Conservation (phyloP, 2,797 vertebrate species). For the Lithobates pipiens region DNA sequence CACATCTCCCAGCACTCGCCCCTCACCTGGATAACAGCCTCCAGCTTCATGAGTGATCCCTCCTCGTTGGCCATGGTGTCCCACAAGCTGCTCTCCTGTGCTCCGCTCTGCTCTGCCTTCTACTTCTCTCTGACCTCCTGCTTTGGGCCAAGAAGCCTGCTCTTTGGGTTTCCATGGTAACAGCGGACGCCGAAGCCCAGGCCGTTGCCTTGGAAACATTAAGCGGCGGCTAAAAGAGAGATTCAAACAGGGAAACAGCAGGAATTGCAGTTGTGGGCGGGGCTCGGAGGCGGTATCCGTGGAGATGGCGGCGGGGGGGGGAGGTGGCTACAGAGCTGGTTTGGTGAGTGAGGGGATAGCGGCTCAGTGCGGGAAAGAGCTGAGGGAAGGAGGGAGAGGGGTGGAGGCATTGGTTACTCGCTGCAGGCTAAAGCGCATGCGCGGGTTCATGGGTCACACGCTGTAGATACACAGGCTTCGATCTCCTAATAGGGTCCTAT, state of each 20-base stretch:
- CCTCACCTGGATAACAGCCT: constrained; percentile 47
- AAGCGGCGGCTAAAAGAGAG: constrained; percentile 20
- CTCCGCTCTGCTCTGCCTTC: neutral
- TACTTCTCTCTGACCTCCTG: neutral
- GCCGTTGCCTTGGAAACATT: constrained; percentile 37
- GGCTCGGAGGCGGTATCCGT: neutral
- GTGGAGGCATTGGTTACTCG: too few species aligned
- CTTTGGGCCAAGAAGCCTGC: neutral
- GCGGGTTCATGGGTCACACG: too few species aligned
- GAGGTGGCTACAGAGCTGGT: neutral
- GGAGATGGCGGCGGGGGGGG: constrained; percentile 28
- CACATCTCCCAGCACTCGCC: too few species aligned
- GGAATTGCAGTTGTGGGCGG: constrained; percentile 35
- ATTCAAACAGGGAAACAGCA: neutral
- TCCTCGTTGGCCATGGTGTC: constrained; percentile 30
- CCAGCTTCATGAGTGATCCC: constrained; percentile 22
- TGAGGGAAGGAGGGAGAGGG: neutral
- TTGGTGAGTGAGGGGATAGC: neutral
- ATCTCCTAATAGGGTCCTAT: too few species aligned
- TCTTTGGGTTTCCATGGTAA: constrained; percentile 39
- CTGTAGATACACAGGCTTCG: too few species aligned
- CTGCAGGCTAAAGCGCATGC: too few species aligned
- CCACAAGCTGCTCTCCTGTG: neutral
- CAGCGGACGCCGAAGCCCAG: constrained; percentile 39
- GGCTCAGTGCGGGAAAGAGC: constrained; percentile 37